Conservation (phyloP, 1,140 invertebrate species). For the Centruroides sculpturatus region DNA sequence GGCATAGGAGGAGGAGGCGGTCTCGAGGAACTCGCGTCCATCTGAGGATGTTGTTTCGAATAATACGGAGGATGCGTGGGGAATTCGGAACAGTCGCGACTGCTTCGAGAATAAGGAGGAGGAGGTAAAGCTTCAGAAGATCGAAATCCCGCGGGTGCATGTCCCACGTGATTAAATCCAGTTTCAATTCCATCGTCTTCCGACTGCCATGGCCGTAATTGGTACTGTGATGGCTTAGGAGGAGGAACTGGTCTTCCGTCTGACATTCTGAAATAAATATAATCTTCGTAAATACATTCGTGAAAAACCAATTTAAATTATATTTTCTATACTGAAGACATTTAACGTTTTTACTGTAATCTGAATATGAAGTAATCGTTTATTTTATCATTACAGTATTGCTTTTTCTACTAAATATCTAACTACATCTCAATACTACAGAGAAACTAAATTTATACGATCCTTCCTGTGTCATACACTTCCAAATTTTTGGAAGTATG, state of each 20-base stretch:
- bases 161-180: neutral
- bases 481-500: too few relatives aligned
- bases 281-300: too few relatives aligned
- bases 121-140: slow-evolving; percentile 8
- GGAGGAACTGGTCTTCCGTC: slow-evolving; percentile 19
- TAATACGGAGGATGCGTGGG: slow-evolving; percentile 7
- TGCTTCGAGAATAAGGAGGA: slow-evolving; percentile 5
- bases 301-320: too few relatives aligned
- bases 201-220: neutral
- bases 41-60: neutral
- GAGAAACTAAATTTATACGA: too few relatives aligned
- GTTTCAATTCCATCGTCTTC: slow-evolving; percentile 1
- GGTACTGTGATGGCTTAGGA: slow-evolving; percentile 18
- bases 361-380: too few relatives aligned
- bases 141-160: neutral
- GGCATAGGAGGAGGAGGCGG: neutral
- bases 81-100: slow-evolving; percentile 10
- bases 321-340: too few relatives aligned
- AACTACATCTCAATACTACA: too few relatives aligned
- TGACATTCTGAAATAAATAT: slow-evolving; percentile 4
- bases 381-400: too few relatives aligned
- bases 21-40: neutral
- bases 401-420: too few relatives aligned
- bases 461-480: too few relatives aligned
- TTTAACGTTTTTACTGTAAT: too few relatives aligned